These are phyloP conservation scores for Papilio dardanus DNA, from an alignment of 1,140 invertebrate genomes.

Conservation along the genomic window DNA sequence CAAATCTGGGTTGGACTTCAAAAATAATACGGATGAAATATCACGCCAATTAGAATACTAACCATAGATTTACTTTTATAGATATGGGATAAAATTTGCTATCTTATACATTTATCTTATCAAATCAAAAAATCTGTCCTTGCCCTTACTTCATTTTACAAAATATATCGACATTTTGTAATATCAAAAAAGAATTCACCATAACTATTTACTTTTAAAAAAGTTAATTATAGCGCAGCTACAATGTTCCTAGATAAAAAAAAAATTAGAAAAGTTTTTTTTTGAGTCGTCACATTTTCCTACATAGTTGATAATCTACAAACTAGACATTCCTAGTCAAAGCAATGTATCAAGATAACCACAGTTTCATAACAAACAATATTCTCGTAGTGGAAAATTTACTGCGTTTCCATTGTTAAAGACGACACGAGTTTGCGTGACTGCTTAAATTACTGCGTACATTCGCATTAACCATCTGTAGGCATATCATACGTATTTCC, in stretches of 20 bases:
- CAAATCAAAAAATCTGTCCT: too few relatives aligned
- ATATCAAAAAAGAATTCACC: too few relatives aligned
- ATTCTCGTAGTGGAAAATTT: conserved; percentile 73
- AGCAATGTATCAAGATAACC: conserved; percentile 40
- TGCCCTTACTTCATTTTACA: too few relatives aligned
- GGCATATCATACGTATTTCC: conserved; percentile 51
- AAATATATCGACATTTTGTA: too few relatives aligned
- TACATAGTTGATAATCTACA: background rate
- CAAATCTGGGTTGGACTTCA: background rate
- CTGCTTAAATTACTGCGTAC: conserved; percentile 46
- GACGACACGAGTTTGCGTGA: conserved; percentile 52
- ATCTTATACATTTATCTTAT: too few relatives aligned
- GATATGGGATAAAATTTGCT: too few relatives aligned
- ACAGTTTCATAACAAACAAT: conserved; percentile 57
- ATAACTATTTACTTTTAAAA: too few relatives aligned
- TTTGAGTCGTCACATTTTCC: background rate
- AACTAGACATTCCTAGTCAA: conserved; percentile 29
- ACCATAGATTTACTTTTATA: background rate
- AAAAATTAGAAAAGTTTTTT: background rate
- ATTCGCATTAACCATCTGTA: conserved; percentile 43
- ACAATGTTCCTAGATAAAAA: background rate
- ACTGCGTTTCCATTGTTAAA: conserved; percentile 55
- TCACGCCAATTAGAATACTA: background rate
- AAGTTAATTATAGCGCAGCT: too few relatives aligned
- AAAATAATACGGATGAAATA: background rate